These are phyloP conservation scores for Eublepharis macularius DNA, from an alignment of 2,113 vertebrate genomes.

Conservation along the genomic window DNA sequence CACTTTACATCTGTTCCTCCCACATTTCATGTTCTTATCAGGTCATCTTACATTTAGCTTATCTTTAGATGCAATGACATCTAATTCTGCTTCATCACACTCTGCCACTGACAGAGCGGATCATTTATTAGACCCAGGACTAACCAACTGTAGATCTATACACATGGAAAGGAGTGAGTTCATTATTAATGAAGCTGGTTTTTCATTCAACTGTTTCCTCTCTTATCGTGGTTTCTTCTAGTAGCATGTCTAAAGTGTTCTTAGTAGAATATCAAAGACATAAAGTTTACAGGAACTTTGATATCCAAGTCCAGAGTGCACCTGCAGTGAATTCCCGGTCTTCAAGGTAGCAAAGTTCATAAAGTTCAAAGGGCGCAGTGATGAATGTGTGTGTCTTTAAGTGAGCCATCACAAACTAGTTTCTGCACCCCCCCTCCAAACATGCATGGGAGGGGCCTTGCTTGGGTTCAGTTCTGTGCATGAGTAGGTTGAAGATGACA, in stretches of 20 bases:
- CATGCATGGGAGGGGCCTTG: no score
- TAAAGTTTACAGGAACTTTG: slow-evolving; percentile 19
- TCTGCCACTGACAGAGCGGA: not conserved
- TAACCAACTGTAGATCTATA: not conserved
- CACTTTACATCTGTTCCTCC: not conserved
- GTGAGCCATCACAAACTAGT: no score
- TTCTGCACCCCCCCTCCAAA: no score
- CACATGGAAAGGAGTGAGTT: not conserved
- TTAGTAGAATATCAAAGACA: not conserved
- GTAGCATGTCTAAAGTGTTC: not conserved
- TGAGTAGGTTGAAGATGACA: no score
- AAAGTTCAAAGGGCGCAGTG: slow-evolving; percentile 7
- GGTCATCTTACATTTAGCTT: not conserved
- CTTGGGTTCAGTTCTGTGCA: no score
- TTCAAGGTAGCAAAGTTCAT: not conserved
- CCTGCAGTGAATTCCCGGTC: slow-evolving; percentile 4
- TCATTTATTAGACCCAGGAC: not conserved
- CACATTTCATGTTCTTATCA: not conserved
- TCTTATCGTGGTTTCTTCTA: not conserved
- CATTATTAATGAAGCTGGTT: not conserved
- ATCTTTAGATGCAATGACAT: not conserved
- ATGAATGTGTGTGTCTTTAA: no score
- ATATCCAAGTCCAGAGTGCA: slow-evolving; percentile 9
- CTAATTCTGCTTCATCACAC: not conserved
- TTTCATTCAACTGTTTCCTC: not conserved